phyloP scores from a whole-genome alignment of 2,113 vertebrate species.

The Caloenas nicobarica region DNA sequence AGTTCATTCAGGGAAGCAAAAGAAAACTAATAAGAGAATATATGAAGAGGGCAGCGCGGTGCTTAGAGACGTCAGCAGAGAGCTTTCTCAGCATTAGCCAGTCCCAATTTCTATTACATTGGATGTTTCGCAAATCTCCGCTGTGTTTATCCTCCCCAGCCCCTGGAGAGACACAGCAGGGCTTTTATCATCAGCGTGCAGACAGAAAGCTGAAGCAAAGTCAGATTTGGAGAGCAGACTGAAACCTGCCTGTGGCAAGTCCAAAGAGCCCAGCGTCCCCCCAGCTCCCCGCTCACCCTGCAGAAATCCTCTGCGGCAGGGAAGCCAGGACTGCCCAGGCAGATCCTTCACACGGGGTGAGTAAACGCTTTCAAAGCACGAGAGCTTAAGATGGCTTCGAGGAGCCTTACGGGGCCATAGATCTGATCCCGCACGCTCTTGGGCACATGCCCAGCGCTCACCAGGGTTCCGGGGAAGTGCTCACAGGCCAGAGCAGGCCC shows the following conservation, averaged over 20 bases:
- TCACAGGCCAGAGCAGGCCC: not conserved
- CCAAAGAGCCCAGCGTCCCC: fast-evolving
- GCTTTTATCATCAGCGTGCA: fast-evolving
- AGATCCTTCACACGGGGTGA: not conserved
- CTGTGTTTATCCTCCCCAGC: not conserved
- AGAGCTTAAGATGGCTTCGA: not conserved
- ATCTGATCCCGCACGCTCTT: fast-evolving
- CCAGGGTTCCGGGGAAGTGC: not conserved
- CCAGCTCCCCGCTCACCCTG: not conserved
- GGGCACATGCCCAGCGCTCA: not conserved
- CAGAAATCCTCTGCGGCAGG: fast-evolving
- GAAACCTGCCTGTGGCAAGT: not conserved
- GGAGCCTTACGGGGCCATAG: fast-evolving
- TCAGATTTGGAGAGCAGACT: not conserved
- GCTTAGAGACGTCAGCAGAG: not conserved
- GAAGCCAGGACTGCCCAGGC: not conserved
- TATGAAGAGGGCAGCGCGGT: not conserved
- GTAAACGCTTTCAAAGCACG: not conserved
- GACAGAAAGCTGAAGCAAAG: not conserved
- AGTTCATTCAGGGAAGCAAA: not conserved
- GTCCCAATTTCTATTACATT: fast-evolving
- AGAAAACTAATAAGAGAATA: fast-evolving
- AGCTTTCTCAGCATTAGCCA: not conserved
- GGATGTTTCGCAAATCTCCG: fast-evolving
- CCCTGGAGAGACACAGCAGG: fast-evolving